These are phyloP conservation scores for Stegodyphus mimosarum DNA, from an alignment of 1,140 invertebrate species.

Conservation along the genomic window DNA sequence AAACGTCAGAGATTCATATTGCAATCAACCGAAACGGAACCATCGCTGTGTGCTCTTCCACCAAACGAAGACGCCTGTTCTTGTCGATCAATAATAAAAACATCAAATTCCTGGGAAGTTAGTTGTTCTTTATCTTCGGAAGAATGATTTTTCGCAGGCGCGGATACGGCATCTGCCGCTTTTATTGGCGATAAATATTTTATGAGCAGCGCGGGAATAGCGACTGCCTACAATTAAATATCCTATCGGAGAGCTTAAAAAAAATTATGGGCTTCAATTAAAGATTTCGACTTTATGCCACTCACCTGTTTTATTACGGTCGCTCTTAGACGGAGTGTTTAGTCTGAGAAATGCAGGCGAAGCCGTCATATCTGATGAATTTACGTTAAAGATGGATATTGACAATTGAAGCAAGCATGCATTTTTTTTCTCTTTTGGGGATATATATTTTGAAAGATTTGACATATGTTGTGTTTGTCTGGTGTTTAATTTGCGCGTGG, in stretches of 20 bases:
- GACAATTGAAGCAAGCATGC: no score
- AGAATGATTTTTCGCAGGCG: conserved; percentile 6
- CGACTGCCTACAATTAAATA: conserved; percentile 26
- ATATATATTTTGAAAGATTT: no score
- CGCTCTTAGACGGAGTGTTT: background rate
- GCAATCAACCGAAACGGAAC: no score
- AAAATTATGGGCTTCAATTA: conserved; percentile 42
- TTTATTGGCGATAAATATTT: conserved; percentile 48
- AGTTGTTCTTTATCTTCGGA: conserved; percentile 16
- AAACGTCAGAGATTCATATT: no score
- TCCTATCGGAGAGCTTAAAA: background rate
- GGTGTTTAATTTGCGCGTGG: no score
- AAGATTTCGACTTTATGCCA: conserved; percentile 3
- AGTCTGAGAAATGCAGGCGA: no score
- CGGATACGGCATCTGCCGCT: background rate
- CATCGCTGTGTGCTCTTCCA: no score
- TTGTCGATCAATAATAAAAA: conserved; percentile 43
- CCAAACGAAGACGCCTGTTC: background rate
- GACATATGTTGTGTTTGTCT: no score
- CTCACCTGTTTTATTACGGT: conserved; percentile 8
- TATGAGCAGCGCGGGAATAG: background rate
- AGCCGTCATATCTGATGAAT: no score
- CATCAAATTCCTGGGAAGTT: conserved; percentile 16
- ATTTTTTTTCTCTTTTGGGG: no score
- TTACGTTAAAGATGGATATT: no score